Evolutionary conservation across 2,888 invertebrate species (phyloP).

Genomic region (Chrysina gloriosa): DNA sequence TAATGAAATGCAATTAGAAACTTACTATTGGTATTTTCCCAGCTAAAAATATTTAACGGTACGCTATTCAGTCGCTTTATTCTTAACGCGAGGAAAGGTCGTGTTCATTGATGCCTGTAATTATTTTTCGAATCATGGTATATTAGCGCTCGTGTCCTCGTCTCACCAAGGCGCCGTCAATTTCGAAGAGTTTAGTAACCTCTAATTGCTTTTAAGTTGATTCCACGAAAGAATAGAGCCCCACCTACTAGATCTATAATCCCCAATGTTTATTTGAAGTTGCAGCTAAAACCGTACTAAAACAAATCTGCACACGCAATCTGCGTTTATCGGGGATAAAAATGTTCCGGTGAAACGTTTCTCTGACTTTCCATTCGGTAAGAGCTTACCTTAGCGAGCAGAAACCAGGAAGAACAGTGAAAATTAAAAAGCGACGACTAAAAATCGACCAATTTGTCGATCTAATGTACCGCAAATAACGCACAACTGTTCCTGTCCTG

Average conservation of each 20-base stretch:
- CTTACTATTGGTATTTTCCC: constrained; percentile 26
- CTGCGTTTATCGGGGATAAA: neutral
- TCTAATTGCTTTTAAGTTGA: constrained; percentile 15
- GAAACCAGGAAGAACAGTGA: constrained; percentile 17
- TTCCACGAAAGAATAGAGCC: too few relatives aligned
- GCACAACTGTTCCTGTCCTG: constrained; percentile 17
- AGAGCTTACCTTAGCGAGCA: neutral
- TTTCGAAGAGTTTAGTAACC: constrained; percentile 36
- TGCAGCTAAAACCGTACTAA: too few relatives aligned
- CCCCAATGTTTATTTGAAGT: too few relatives aligned
- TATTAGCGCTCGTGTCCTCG: constrained; percentile 38
- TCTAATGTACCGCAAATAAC: constrained; percentile 30
- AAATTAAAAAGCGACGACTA: neutral
- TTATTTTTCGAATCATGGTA: constrained; percentile 37
- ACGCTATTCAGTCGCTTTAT: constrained; percentile 25
- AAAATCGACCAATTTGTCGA: constrained; percentile 24
- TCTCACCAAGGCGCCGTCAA: constrained; percentile 33
- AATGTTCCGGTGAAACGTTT: neutral
- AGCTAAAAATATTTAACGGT: constrained; percentile 25
- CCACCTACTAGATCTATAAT: too few relatives aligned
- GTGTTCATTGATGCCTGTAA: constrained; percentile 40
- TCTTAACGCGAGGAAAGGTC: constrained; percentile 38
- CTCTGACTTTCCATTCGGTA: constrained; percentile 12
- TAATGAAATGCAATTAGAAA: constrained; percentile 35
- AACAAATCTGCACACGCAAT: neutral